These are phyloP conservation scores for Anadara kagoshimensis DNA, from an alignment of 1,140 invertebrate genomes.

Conservation along the genomic window DNA sequence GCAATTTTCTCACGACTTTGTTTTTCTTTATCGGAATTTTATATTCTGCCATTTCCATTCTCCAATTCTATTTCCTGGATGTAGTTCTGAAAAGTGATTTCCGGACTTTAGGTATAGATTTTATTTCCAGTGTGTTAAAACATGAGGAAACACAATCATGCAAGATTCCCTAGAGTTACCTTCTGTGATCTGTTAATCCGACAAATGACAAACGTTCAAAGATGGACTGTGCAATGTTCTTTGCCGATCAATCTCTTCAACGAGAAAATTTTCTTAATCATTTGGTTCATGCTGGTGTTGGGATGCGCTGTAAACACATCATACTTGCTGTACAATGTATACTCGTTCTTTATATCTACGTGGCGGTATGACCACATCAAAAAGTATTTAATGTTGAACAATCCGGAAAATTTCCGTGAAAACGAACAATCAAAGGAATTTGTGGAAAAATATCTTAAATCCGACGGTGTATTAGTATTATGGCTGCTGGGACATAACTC, in stretches of 20 bases:
- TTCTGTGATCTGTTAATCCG: constrained; percentile 76
- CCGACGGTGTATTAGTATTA: constrained; percentile 33
- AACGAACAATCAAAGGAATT: constrained; percentile 40
- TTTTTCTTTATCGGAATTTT: constrained; percentile 74
- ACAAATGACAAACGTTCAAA: constrained; percentile 70
- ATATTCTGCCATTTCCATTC: constrained; percentile 73
- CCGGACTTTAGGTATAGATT: constrained; percentile 70
- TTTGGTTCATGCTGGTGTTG: constrained; percentile 62
- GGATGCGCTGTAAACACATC: constrained; percentile 66
- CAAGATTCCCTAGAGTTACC: constrained; percentile 73
- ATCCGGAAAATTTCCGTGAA: background rate
- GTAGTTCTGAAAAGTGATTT: constrained; percentile 55
- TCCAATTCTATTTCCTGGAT: constrained; percentile 62
- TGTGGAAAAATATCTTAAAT: constrained; percentile 29
- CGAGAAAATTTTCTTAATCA: constrained; percentile 75
- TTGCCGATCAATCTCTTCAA: constrained; percentile 77
- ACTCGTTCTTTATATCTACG: constrained; percentile 58
- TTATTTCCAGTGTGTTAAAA: constrained; percentile 54
- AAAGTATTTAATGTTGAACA: constrained; percentile 56
- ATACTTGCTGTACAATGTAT: constrained; percentile 58
- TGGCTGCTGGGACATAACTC: constrained; percentile 27
- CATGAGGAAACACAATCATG: constrained; percentile 19
- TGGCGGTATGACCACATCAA: constrained; percentile 66
- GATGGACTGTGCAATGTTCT: constrained; percentile 74
- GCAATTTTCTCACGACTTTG: constrained; percentile 72